These are phyloP conservation scores for Ctenodactylus gundi DNA, from an alignment of 2,113 vertebrate species.

Conservation along the genomic window DNA sequence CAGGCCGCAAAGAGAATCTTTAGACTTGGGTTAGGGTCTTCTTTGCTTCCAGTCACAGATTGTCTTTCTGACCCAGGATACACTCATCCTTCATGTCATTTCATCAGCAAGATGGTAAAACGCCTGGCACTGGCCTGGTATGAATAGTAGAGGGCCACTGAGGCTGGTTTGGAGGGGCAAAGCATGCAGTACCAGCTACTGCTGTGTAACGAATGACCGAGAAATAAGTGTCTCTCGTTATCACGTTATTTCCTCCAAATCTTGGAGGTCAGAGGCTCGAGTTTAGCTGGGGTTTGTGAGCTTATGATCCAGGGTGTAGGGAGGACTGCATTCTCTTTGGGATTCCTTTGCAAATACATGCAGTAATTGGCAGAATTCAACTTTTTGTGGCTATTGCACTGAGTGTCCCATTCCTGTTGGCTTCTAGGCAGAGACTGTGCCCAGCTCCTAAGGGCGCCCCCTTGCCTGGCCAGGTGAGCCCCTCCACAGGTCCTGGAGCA, in stretches of 20 bases:
- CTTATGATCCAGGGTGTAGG: background rate
- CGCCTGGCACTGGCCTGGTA: background rate
- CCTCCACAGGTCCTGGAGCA: background rate
- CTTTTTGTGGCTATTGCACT: background rate
- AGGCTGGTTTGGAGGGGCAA: background rate
- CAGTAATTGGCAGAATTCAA: background rate
- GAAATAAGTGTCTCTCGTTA: accelerated
- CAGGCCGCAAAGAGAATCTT: background rate
- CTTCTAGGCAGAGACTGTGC: background rate
- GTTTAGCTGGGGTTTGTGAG: no score
- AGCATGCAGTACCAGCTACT: accelerated
- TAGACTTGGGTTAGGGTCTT: no score
- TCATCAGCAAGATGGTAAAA: background rate
- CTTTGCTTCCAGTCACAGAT: background rate
- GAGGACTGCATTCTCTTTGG: background rate
- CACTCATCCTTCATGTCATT: accelerated
- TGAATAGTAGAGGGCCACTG: background rate
- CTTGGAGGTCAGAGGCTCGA: accelerated
- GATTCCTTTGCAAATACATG: background rate
- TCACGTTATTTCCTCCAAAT: no score
- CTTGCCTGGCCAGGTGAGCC: background rate
- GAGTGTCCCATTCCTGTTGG: background rate
- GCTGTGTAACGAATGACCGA: background rate
- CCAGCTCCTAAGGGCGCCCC: background rate
- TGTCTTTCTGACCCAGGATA: background rate